Base-by-base conservation (phyloP, 2,888 invertebrate species). In the Agriopis leucophaearia region DNA sequence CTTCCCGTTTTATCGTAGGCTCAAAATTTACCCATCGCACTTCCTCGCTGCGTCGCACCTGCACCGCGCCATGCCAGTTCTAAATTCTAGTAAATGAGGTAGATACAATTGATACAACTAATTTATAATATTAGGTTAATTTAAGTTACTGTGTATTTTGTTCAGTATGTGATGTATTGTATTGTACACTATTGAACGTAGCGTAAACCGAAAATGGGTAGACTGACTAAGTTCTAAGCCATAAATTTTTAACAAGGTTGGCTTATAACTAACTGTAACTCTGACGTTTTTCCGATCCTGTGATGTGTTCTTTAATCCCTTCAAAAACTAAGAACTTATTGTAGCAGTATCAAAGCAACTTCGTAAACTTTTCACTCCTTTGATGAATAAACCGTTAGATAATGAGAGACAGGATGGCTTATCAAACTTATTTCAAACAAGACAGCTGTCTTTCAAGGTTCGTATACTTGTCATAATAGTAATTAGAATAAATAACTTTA, bases 331-430 rank as follows among this genome's bases (percentile, higher is more conserved):
- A 47, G 9, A 47, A 48, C 42, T 51, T 60, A 64, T 48, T 51
- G 38, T 66, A 36, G n/a, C 18, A 18, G 18, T 55, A 40, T 45
- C 45, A 51, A 50, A 66, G 55, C 47, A 38, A 15, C 44, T 12
- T 35, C 15, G 27, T 51, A 15, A 66, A 62, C 62, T 62, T 64
- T 57, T 48, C 57, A 42, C 47, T 51, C 52, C 57, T 66, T 66
- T 62, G 66, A 66, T 62, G 45, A 56, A 47, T 51, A 44, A 61
- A 66, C 50, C 40, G 47, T 54, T 59, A 54, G 27, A 65, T 48
- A 61, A 66, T 66, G 42, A 27, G 44, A 18, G 58, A 16, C 42
- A 36, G 50, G 64, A 6, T 47, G 36, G 38, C 57, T 54, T 40
- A 52, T 44, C 38, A 48, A 65, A 66, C 50, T 45, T 61, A 57